Base-by-base conservation (phyloP, 2,888 invertebrate species). In the Eurois occulta region DNA sequence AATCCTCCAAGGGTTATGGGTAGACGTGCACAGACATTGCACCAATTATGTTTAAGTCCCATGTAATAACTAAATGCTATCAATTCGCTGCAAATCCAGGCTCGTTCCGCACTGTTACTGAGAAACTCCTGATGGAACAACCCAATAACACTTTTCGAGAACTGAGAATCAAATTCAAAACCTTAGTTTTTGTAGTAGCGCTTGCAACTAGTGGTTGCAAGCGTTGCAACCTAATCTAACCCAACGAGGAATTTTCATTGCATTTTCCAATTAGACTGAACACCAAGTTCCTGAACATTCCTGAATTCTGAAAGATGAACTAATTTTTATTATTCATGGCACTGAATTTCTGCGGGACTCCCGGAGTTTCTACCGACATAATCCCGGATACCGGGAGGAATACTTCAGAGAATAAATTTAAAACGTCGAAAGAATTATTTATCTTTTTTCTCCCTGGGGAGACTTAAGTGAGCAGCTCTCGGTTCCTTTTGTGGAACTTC, bases 261-360 rank as follows among this genome's bases (percentile, higher is more conserved):
- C 43, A 72, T 76, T 82, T 85, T 85, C 72, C 75, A 85, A 88
- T 86, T 85, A 81, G 48, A 75, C 58, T 74, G 38, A 32, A 75
- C 60, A 55, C 41, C 64, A 75, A 84, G 65, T 86, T 82, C 16
- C 11, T 38, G 70, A 75, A 69, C 28, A 77, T 71, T 75, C 58
- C 43, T 67, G 75, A 60, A 70, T 77, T 78, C 77, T 72, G 55
- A 75, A 80, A 76, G 83, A 86, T 83, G 81, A 77, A 73, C 88
- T 87, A 88, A 89, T 91, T 93, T 91, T 91, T 91, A 93, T 93
- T 93, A 94, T 94, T 94, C 93, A 92, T 90, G 88, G 86, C 91
- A 86, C 86, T 91, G 87, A 91, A 91, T 93, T 92, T 91, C 91
- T 89, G 81, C 72, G 83, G 80, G 89, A 86, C 85, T 88, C 86